Percentiles rank a stretch among this genome's conserved stretches.
Conservation (phyloP, 2,113 vertebrate genomes). For the Chitala chitala region DNA sequence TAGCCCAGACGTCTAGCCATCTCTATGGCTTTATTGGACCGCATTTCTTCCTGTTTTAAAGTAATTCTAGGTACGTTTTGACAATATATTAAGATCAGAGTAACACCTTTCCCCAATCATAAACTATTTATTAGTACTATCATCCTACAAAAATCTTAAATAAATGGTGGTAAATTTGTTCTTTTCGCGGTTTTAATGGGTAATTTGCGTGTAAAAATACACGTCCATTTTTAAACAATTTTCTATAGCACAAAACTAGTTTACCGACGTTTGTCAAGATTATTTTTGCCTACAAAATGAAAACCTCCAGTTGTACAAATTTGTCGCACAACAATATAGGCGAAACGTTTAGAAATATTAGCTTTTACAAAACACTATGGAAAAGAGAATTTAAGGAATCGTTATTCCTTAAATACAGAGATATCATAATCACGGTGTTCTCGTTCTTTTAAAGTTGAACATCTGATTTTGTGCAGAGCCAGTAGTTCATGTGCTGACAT, state of each 20-base stretch:
- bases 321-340: background rate
- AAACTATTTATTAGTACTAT: constrained; percentile 52
- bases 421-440: background rate
- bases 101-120: constrained; percentile 72
- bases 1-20: constrained; percentile 97
- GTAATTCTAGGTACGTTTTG: constrained; percentile 74
- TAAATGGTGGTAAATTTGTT: background rate
- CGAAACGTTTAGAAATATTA: background rate
- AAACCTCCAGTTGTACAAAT: too few relatives aligned
- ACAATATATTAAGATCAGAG: constrained; percentile 72
- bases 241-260: too few relatives aligned
- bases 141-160: constrained; percentile 10
- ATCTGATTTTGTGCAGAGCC: background rate
- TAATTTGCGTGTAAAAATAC: too few relatives aligned
- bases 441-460: background rate
- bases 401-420: background rate
- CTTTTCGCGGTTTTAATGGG: too few relatives aligned
- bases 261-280: too few relatives aligned
- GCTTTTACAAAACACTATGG: background rate
- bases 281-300: too few relatives aligned
- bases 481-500: background rate
- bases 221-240: too few relatives aligned
- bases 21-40: constrained; percentile 94
- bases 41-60: constrained; percentile 93
- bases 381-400: background rate